Conservation (phyloP, 2,113 vertebrate species). For the Puma concolor region DNA sequence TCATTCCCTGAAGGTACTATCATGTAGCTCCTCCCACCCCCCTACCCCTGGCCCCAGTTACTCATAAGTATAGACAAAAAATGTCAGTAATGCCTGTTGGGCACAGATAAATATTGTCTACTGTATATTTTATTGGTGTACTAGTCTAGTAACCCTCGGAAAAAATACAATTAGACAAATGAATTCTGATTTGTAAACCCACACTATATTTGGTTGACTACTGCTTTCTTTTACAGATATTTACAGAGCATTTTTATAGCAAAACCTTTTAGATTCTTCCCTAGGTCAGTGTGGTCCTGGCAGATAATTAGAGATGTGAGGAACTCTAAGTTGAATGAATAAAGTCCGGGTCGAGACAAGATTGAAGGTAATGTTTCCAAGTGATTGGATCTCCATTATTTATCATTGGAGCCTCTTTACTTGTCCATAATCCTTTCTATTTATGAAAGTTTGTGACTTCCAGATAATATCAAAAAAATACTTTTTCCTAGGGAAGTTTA, state of each 20-base stretch:
- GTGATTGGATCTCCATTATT: background rate
- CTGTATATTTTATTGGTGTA: background rate
- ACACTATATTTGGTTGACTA: background rate
- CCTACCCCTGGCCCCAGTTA: background rate
- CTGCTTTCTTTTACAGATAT: background rate
- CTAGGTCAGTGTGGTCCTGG: background rate
- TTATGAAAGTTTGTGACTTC: background rate
- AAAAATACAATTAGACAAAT: constrained; percentile 29
- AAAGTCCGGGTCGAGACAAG: background rate
- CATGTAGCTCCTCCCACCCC: background rate
- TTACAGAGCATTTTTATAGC: background rate
- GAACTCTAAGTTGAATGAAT: background rate
- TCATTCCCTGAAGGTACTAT: background rate
- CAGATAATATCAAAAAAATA: background rate
- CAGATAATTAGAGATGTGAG: background rate
- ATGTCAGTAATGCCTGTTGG: background rate
- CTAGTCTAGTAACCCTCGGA: background rate
- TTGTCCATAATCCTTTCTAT: background rate
- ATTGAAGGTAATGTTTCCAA: background rate
- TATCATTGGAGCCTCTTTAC: background rate
- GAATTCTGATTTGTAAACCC: background rate
- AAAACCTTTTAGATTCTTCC: background rate
- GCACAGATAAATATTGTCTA: background rate
- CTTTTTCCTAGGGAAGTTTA: constrained; percentile 22
- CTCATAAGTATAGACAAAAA: background rate